Evolutionary conservation across 2,888 invertebrate species (phyloP).

Genomic region (Meta bourneti): DNA sequence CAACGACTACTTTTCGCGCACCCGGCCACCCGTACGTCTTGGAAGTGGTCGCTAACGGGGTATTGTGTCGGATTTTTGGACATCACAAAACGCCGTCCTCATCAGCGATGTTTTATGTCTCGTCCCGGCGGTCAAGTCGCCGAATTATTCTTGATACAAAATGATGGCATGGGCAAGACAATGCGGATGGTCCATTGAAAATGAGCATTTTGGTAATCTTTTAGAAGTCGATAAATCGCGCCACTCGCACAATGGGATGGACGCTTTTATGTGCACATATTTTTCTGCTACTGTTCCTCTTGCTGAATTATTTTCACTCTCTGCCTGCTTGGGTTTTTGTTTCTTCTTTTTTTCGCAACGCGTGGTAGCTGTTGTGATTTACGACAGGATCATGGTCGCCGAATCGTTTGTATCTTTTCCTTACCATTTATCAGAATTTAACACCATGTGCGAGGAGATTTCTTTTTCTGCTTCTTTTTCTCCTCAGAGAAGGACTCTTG

Average conservation of each 20-base stretch:
- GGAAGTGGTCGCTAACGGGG: not conserved
- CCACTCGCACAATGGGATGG: constrained; percentile 24
- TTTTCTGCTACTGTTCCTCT: not conserved
- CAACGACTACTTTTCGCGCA: not conserved
- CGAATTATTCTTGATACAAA: constrained; percentile 61
- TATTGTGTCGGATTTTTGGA: constrained; percentile 33
- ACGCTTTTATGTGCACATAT: constrained; percentile 9
- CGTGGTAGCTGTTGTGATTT: not conserved
- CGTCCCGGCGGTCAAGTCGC: constrained; percentile 33
- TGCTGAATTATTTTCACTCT: constrained; percentile 33
- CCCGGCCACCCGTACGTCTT: not conserved
- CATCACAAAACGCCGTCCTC: constrained; percentile 8
- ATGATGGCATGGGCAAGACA: constrained; percentile 42
- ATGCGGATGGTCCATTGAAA: constrained; percentile 8
- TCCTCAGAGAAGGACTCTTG: no score
- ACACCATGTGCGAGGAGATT: no score
- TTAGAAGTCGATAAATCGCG: constrained; percentile 63
- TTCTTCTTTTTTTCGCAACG: not conserved
- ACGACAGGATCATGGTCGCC: not conserved
- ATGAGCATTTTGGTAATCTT: constrained; percentile 68
- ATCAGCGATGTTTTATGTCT: constrained; percentile 25
- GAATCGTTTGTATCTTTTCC: not conserved
- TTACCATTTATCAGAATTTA: no score
- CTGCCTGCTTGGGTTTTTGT: not conserved
- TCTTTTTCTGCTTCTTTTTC: no score